Percentiles rank a stretch among this genome's conserved stretches.
Conservation (phyloP, 35 echinoderm and acorn worm genomes). For the Lytechinus pictus region DNA sequence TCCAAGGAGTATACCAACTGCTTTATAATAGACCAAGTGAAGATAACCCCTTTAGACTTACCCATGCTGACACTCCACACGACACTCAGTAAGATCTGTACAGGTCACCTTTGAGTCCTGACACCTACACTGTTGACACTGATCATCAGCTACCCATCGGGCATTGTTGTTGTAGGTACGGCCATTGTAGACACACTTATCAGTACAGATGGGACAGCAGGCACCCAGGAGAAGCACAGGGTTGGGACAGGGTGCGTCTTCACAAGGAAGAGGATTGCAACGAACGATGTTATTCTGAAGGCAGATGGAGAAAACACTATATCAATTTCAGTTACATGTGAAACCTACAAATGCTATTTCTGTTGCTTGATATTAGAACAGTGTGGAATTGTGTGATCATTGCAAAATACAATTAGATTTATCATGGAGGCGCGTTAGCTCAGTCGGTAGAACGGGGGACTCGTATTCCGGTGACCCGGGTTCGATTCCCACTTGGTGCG, state of each 20-base stretch:
- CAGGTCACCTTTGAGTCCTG: conserved; percentile 73
- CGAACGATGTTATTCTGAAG: conserved; percentile 87
- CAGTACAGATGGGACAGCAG: conserved; percentile 88
- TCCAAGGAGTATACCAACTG: too few species aligned
- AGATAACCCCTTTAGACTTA: not conserved
- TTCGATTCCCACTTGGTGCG: too few species aligned
- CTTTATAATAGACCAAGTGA: too few species aligned
- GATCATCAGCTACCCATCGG: conserved; percentile 82
- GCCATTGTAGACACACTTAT: conserved; percentile 90
- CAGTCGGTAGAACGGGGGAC: too few species aligned
- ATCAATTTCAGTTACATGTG: too few species aligned
- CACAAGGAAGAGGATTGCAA: conserved; percentile 83
- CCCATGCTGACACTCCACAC: conserved; percentile 76
- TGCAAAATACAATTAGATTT: too few species aligned
- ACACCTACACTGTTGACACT: conserved; percentile 89
- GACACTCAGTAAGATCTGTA: conserved; percentile 50
- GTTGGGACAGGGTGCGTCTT: conserved; percentile 67
- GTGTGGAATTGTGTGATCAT: too few species aligned
- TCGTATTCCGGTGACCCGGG: too few species aligned
- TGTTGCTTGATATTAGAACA: too few species aligned
- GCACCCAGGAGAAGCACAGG: conserved; percentile 82
- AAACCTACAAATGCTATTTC: too few species aligned
- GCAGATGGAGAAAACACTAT: not conserved
- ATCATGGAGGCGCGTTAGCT: too few species aligned
- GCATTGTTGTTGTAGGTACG: conserved; percentile 73